Evolutionary conservation across 1,140 invertebrate species (phyloP).

Genomic region (Aphis gossypii): DNA sequence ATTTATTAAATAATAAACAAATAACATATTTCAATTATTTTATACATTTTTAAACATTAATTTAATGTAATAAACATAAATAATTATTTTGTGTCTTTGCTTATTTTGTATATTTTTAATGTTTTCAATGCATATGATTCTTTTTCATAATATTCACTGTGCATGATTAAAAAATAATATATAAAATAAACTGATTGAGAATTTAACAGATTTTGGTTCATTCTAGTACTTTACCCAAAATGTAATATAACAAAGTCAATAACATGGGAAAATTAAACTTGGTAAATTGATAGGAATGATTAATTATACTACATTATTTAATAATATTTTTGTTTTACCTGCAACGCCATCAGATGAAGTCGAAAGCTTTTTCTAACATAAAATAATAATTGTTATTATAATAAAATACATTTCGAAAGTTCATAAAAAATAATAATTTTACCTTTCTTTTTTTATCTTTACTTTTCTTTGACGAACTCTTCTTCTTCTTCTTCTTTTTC

Average conservation of each 20-base stretch:
- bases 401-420: neutral
- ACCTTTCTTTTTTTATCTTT: conserved; percentile 49
- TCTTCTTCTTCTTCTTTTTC: conserved; percentile 32
- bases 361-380: neutral
- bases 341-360: neutral
- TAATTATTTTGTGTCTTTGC: no score
- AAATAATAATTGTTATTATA: neutral
- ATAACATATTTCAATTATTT: neutral
- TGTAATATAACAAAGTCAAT: neutral
- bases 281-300: neutral
- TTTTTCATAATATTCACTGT: neutral
- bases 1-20: no score
- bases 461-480: neutral
- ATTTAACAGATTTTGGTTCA: neutral
- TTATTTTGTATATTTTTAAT: no score
- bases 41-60: neutral
- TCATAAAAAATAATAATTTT: neutral
- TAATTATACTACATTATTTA: neutral
- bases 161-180: neutral
- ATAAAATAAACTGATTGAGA: no score
- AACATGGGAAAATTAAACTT: neutral
- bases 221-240: neutral
- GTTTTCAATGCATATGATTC: neutral
- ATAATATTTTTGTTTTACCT: neutral
- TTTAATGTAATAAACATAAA: no score